phyloP scores from a whole-genome alignment of 2,797 vertebrate species.

The Helostoma temminkii region DNA sequence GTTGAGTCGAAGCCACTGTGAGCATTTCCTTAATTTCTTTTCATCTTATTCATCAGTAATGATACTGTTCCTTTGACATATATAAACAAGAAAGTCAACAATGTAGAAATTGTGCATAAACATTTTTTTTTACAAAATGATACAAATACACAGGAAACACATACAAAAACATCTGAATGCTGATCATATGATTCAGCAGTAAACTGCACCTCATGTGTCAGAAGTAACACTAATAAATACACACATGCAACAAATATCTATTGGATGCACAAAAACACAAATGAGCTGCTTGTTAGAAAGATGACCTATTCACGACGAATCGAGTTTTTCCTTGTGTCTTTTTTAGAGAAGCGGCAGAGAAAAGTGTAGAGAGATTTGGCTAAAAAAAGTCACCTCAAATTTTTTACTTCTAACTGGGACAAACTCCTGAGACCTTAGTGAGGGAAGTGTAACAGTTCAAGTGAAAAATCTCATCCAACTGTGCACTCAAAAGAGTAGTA shows the following conservation, averaged over 20 bases:
- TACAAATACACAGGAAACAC: conserved; percentile 72
- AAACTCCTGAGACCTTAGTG: conserved; percentile 47
- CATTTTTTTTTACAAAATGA: conserved; percentile 70
- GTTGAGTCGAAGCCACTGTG: background rate
- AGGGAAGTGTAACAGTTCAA: conserved; percentile 50
- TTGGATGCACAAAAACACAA: conserved; percentile 58
- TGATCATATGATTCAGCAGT: conserved; percentile 23
- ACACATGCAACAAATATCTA: conserved; percentile 73
- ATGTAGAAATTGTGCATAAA: conserved; percentile 58
- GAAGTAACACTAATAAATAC: conserved; percentile 72
- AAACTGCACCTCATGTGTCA: conserved; percentile 54
- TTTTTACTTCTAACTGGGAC: conserved; percentile 17
- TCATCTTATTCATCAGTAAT: background rate
- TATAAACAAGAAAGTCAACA: conserved; percentile 23
- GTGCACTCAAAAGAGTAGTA: conserved; percentile 38
- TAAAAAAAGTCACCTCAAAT: conserved; percentile 7
- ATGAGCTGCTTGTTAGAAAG: conserved; percentile 49
- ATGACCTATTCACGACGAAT: conserved; percentile 4
- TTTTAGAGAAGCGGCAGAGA: conserved; percentile 15
- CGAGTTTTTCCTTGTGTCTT: conserved; percentile 11
- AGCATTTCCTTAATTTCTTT: background rate
- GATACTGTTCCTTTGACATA: conserved; percentile 4
- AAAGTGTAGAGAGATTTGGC: conserved; percentile 3
- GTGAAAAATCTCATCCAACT: conserved; percentile 58
- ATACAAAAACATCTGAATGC: conserved; percentile 60